phyloP scores from a whole-genome alignment of 2,888 invertebrate genomes.

The Acanthococcus lagerstroemiae region DNA sequence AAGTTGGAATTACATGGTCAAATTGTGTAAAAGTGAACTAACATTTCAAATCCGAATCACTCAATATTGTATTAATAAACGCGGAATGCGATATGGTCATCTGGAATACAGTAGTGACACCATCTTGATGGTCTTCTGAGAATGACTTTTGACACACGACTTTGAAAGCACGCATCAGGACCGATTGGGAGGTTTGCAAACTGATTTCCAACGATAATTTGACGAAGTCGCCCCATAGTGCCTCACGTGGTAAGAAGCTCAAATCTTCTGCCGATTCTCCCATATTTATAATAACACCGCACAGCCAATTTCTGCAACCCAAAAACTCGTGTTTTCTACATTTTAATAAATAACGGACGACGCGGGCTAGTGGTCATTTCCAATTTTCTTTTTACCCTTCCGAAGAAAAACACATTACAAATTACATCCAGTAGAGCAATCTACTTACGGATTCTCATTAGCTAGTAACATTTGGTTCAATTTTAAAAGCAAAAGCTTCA shows the following conservation, averaged over 20 bases:
- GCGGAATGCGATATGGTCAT: constrained; percentile 51
- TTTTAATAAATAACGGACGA: no score
- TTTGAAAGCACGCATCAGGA: constrained; percentile 3
- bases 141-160: constrained; percentile 1
- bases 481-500: not conserved
- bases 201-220: constrained; percentile 8
- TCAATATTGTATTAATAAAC: constrained; percentile 59
- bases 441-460: constrained; percentile 8
- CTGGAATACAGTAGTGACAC: not conserved
- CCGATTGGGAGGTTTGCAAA: not conserved
- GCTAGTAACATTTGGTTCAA: not conserved
- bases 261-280: not conserved
- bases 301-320: constrained; percentile 2
- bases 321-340: no score
- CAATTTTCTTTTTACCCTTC: no score
- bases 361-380: no score
- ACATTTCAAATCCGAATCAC: constrained; percentile 41
- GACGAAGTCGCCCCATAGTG: constrained; percentile 7
- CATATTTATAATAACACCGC: not conserved
- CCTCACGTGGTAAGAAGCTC: not conserved
- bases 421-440: no score
- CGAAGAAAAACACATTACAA: no score
- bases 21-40: constrained; percentile 31
- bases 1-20: constrained; percentile 1
- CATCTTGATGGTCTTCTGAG: not conserved